A percentile compares a stretch with the other conserved stretches of the same genome.
Evolutionary conservation across 1,140 invertebrate genomes (phyloP).

Genomic region (Hetaerina americana): DNA sequence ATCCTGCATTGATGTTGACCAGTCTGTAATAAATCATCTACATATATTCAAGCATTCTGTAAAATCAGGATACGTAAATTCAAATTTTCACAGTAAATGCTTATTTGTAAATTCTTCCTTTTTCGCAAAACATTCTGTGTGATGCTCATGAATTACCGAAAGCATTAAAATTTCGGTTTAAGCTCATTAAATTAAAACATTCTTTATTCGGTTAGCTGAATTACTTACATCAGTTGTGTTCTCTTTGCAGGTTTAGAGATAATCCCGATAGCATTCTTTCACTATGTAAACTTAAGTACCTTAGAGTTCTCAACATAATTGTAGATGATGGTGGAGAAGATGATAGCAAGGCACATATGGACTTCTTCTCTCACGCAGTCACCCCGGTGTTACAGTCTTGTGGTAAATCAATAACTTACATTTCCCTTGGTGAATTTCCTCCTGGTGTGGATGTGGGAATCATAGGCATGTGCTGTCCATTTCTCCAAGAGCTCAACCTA

Average conservation of each 20-base stretch:
- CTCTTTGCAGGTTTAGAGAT: not conserved
- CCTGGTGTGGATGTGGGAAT: not conserved
- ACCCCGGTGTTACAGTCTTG: not conserved
- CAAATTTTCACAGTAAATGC: too few species aligned
- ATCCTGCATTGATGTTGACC: too few species aligned
- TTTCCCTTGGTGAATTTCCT: not conserved
- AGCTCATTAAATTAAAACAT: too few species aligned
- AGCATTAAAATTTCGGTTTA: too few species aligned
- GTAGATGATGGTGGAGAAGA: not conserved
- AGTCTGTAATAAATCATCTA: too few species aligned
- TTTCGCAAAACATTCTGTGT: too few species aligned
- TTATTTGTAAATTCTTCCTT: too few species aligned
- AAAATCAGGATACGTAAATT: too few species aligned
- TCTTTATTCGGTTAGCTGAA: too few species aligned
- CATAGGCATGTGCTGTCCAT: not conserved
- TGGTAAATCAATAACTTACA: not conserved
- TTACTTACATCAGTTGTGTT: not conserved
- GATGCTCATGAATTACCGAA: too few species aligned
- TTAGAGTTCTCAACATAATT: not conserved
- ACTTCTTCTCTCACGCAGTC: not conserved
- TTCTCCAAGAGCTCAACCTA: not conserved
- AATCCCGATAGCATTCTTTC: not conserved
- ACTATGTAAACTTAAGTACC: not conserved
- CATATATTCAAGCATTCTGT: too few species aligned
- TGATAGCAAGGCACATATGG: not conserved